A percentile compares a stretch with the other conserved stretches of the same genome.
These are phyloP conservation scores for Chrysomela aeneicollis DNA, from an alignment of 2,888 invertebrate genomes.

Conservation along the genomic window DNA sequence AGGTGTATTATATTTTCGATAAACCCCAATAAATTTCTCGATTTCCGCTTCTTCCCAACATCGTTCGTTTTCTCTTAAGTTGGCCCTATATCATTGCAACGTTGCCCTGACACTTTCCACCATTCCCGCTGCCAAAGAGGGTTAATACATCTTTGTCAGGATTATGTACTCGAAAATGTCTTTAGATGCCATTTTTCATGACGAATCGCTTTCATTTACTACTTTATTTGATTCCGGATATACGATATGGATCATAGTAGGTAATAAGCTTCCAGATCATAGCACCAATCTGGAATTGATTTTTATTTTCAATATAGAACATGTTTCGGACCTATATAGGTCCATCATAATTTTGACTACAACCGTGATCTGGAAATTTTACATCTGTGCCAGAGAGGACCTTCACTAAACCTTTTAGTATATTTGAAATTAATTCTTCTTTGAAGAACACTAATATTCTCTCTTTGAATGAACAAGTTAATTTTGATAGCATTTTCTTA, in stretches of 20 bases:
- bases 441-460: too few species aligned
- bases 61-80: conserved; percentile 37
- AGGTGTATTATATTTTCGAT: conserved; percentile 18
- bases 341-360: too few species aligned
- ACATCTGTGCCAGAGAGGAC: too few species aligned
- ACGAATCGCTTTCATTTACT: conserved; percentile 26
- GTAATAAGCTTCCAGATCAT: too few species aligned
- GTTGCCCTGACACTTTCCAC: conserved; percentile 39
- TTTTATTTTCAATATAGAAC: too few species aligned
- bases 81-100: conserved; percentile 45
- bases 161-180: conserved; percentile 49
- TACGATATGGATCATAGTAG: background rate
- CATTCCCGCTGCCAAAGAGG: conserved; percentile 37
- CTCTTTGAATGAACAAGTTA: too few species aligned
- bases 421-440: too few species aligned
- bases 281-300: too few species aligned
- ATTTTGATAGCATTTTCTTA: too few species aligned
- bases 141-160: conserved; percentile 51
- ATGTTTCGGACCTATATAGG: too few species aligned
- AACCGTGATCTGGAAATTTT: too few species aligned
- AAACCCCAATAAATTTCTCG: conserved; percentile 36
- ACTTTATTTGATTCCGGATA: conserved; percentile 10
- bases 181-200: conserved; percentile 42
- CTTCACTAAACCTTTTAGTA: too few species aligned
- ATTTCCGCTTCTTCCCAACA: conserved; percentile 30